Conservation (phyloP, 2,113 vertebrate species). For the Gavia stellata region DNA sequence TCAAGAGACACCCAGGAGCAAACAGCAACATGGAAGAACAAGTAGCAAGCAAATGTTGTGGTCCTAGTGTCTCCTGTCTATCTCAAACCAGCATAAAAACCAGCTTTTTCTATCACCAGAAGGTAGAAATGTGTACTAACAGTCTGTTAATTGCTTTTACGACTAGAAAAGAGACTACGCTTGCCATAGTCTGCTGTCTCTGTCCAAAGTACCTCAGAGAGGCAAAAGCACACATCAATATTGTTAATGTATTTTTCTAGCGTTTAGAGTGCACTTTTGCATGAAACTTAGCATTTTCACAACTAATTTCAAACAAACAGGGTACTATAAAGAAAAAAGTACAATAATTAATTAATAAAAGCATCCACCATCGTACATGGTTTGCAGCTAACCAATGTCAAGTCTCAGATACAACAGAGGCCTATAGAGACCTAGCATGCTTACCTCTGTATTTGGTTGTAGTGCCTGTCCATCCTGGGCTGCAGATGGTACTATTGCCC, state of each 20-base stretch:
- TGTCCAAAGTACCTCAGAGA: background rate
- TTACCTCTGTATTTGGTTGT: constrained; percentile 81
- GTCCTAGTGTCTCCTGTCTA: background rate
- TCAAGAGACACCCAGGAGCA: background rate
- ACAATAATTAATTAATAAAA: background rate
- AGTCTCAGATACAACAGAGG: background rate
- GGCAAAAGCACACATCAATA: background rate
- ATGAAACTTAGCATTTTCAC: background rate
- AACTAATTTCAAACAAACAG: background rate
- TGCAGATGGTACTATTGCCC: constrained; percentile 78
- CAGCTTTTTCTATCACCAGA: background rate
- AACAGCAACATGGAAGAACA: background rate
- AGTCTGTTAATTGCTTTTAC: background rate
- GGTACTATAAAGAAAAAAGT: background rate
- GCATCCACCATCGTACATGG: background rate
- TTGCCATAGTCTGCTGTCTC: background rate
- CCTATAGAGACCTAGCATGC: background rate
- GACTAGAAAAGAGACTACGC: background rate
- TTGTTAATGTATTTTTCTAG: background rate
- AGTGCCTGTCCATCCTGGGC: constrained; percentile 71
- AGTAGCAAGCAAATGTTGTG: background rate
- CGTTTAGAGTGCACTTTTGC: background rate
- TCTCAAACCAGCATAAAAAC: background rate
- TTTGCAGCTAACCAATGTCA: background rate
- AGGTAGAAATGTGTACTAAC: background rate